phyloP scores from a whole-genome alignment of 1,140 invertebrate genomes.

The Yoshiicerus persimilis region DNA sequence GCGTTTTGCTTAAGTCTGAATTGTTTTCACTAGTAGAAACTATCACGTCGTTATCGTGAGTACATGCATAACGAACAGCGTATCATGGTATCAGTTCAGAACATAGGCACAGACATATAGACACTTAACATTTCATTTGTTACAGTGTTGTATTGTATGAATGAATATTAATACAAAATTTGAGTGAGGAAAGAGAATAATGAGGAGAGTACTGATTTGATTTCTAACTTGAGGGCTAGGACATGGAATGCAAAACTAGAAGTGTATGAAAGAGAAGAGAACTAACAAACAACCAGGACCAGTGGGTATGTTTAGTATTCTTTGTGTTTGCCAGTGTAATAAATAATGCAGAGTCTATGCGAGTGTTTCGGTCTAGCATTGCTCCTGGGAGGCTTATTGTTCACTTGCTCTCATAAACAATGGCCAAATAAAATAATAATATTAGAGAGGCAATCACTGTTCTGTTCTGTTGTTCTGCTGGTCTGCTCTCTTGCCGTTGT shows the following conservation, averaged over 20 bases:
- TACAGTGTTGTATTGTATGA: not conserved
- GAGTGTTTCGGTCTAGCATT: not conserved
- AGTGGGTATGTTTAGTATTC: not conserved
- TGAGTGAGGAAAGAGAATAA: not conserved
- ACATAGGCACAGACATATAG: not conserved
- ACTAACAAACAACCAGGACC: not conserved
- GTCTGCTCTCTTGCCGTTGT: not conserved
- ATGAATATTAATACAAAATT: not conserved
- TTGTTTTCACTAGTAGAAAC: not conserved
- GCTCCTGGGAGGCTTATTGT: not conserved
- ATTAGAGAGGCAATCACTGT: not conserved
- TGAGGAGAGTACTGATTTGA: not conserved
- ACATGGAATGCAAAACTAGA: slow-evolving; percentile 26
- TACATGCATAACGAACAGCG: not conserved
- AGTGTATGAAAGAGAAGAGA: too few relatives aligned
- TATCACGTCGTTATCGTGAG: not conserved
- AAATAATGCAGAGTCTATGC: not conserved
- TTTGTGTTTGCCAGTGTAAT: not conserved
- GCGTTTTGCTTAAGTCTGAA: too few relatives aligned
- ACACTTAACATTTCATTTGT: not conserved
- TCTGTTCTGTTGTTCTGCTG: not conserved
- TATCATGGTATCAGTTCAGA: not conserved
- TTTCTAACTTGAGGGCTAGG: slow-evolving; percentile 30
- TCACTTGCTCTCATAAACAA: not conserved
- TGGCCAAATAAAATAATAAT: not conserved